Base-by-base conservation (phyloP, 2,888 invertebrate species). In the Chymomyza caudatula region DNA sequence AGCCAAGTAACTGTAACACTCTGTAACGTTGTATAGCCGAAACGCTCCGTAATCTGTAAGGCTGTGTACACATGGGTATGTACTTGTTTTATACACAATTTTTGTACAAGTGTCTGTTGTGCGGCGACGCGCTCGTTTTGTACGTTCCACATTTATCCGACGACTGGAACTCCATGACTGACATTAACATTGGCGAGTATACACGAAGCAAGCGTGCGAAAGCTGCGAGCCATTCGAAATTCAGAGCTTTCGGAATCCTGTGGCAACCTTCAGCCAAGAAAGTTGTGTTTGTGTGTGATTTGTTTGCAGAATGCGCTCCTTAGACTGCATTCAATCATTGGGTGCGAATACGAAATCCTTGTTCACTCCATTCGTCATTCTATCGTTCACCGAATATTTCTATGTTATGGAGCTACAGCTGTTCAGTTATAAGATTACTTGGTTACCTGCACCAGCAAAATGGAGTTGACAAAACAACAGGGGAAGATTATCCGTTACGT, bases 101-200 rank as follows among this genome's bases (percentile, higher is more conserved):
- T 53, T 53, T 53, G 53, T 53, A 53, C 22, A 53, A 53, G 13
- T 53, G 23, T 25, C n/a, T 23, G 13, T 17, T 42, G 37, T 62
- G 60, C 74, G 74, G 72, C 74, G 74, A 73, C 80, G 72, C 85
- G 86, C 87, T 76, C 73, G 69, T 68, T 56, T 65, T 74, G 74
- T 82, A 78, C 77, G 88, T 88, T 88, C 89, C 87, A 86, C 87
- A 86, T 86, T 83, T 82, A 88, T 89, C 88, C 88, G 88, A 88
- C 89, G 88, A 88, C 89, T 89, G 89, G 89, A 89, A 89, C 89
- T 89, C 88, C 89, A 89, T 89, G 88, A 89, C 89, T 89, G 87
- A 88, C 78, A 78, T 77, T 81, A 65, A 74, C 71, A 66, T 43
- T 57, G 65, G 44, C 69, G 65, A 68, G 74, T 63, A 59, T 65